These are phyloP conservation scores for Tridacna gigas DNA, from an alignment of 2,888 invertebrate genomes.

Conservation along the genomic window DNA sequence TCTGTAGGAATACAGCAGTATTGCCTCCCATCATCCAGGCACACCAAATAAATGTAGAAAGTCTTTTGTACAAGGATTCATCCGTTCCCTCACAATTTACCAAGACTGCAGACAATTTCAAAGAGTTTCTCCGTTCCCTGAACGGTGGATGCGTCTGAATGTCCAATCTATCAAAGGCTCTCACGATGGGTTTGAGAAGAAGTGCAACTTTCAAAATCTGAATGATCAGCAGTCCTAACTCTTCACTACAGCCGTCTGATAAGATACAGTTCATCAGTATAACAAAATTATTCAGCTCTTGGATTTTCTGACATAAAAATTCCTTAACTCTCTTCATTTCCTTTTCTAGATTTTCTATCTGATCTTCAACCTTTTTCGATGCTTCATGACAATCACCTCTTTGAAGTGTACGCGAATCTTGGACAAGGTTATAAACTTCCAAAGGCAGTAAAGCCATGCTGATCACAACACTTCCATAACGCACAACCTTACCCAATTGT, in stretches of 20 bases:
- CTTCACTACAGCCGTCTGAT: not conserved
- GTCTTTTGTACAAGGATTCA: constrained; percentile 14
- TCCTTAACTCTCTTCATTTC: not conserved
- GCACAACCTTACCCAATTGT: constrained; percentile 2
- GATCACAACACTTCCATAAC: constrained; percentile 10
- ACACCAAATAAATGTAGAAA: constrained; percentile 19
- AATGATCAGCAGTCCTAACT: not conserved
- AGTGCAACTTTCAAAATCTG: constrained; percentile 26
- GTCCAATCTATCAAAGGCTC: constrained; percentile 20
- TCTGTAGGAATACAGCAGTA: constrained; percentile 28
- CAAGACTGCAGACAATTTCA: constrained; percentile 4
- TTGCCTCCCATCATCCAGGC: constrained; percentile 22
- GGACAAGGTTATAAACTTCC: constrained; percentile 24
- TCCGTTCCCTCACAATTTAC: constrained; percentile 19
- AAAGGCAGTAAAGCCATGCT: constrained; percentile 21
- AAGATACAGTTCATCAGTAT: constrained; percentile 11
- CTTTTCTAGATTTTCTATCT: constrained; percentile 7
- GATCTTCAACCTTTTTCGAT: not conserved
- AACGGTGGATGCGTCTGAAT: not conserved
- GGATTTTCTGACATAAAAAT: not conserved
- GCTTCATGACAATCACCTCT: constrained; percentile 14
- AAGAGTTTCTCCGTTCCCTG: not conserved
- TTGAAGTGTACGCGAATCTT: not conserved
- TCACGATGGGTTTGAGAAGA: constrained; percentile 2
- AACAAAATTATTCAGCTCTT: constrained; percentile 25